Conservation (phyloP, 2,888 invertebrate genomes). For the Xanthorhoe designata region DNA sequence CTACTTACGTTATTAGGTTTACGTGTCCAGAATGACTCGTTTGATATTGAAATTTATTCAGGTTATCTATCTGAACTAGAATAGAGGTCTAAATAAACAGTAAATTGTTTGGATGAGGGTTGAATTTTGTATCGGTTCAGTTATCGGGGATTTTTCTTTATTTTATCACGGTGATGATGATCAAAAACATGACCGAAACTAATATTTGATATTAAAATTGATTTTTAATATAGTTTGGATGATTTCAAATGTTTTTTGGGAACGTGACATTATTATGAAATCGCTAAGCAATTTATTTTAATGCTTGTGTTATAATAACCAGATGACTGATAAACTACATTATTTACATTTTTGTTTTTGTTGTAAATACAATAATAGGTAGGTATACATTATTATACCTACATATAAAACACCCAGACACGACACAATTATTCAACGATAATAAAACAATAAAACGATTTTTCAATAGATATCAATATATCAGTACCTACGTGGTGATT, state of each 20-base stretch:
- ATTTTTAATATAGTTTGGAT: not conserved
- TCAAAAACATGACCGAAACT: slow-evolving; percentile 4
- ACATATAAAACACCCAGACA: too few relatives aligned
- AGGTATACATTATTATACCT: too few relatives aligned
- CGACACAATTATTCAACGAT: too few relatives aligned
- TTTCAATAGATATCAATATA: too few relatives aligned
- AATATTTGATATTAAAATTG: slow-evolving; percentile 1
- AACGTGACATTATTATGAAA: not conserved
- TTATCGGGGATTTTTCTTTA: slow-evolving; percentile 18
- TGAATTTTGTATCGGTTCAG: slow-evolving; percentile 41
- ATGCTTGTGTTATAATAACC: too few relatives aligned
- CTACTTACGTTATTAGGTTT: slow-evolving; percentile 71
- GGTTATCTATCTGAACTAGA: slow-evolving; percentile 53
- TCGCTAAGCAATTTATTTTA: too few relatives aligned
- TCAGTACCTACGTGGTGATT: too few relatives aligned
- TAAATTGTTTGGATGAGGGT: slow-evolving; percentile 47
- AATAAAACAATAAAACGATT: too few relatives aligned
- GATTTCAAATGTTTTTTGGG: not conserved
- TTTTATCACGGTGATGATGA: not conserved
- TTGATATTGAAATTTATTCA: slow-evolving; percentile 66
- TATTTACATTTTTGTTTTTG: too few relatives aligned
- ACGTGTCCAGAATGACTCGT: slow-evolving; percentile 66
- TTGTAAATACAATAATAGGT: too few relatives aligned
- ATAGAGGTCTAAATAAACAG: slow-evolving; percentile 54
- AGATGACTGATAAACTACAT: too few relatives aligned